These are phyloP conservation scores for Tragopan temminckii DNA, from an alignment of 2,797 vertebrate genomes.

Conservation along the genomic window DNA sequence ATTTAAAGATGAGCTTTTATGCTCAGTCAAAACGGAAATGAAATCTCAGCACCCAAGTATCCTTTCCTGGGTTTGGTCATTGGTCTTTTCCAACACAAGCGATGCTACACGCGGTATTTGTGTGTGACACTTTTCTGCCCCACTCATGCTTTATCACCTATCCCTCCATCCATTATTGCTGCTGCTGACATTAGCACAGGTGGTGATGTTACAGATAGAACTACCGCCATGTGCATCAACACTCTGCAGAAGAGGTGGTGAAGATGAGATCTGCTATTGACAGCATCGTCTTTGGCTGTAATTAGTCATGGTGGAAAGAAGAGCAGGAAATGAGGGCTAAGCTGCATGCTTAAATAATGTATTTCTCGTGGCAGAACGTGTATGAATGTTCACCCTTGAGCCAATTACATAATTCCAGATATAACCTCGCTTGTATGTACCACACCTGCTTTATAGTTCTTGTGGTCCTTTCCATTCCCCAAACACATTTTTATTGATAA, in stretches of 20 bases:
- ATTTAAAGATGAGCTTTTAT: conserved; percentile 26
- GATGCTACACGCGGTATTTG: background rate
- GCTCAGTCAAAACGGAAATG: conserved; percentile 17
- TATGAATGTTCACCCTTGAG: conserved; percentile 62
- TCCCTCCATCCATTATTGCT: background rate
- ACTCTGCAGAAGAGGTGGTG: background rate
- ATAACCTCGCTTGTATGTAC: conserved; percentile 6
- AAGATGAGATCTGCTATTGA: background rate
- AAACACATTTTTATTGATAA: conserved; percentile 41
- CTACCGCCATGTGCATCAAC: background rate
- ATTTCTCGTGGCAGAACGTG: conserved; percentile 48
- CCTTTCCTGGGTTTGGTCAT: background rate
- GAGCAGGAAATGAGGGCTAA: conserved; percentile 33
- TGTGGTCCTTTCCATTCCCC: background rate
- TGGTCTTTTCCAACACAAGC: background rate
- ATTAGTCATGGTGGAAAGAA: conserved; percentile 46
- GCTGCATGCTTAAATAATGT: conserved; percentile 47
- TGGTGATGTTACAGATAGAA: background rate
- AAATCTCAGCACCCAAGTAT: conserved; percentile 30
- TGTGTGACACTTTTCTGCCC: background rate
- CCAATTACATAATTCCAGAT: conserved; percentile 71
- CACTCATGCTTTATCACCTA: background rate
- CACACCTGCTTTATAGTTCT: conserved; percentile 41
- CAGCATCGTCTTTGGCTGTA: background rate
- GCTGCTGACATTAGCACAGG: background rate